phyloP scores from a whole-genome alignment of 1,140 invertebrate genomes.

The Trypoxylus dichotomus region DNA sequence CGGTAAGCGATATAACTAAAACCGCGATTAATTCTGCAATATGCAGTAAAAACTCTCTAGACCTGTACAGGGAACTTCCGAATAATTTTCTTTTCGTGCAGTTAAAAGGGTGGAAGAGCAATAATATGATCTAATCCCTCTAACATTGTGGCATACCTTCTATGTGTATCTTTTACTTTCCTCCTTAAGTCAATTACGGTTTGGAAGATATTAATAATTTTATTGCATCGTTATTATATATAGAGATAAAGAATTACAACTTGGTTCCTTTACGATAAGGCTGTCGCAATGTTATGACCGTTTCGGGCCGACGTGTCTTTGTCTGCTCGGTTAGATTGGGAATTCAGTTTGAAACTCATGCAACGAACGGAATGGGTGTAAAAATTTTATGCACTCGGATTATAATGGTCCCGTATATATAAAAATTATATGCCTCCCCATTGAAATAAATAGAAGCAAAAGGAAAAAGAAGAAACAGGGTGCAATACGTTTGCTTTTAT shows the following conservation, averaged over 20 bases:
- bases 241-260: constrained; percentile 18
- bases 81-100: neutral
- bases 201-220: constrained; percentile 15
- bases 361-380: neutral
- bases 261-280: constrained; percentile 12
- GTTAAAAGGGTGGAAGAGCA: neutral
- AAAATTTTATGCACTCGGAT: neutral
- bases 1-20: neutral
- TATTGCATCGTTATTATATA: neutral
- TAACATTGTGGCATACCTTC: too few relatives aligned
- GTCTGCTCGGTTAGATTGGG: neutral
- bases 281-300: neutral
- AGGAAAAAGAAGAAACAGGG: neutral
- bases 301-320: neutral
- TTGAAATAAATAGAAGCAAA: neutral
- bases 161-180: neutral
- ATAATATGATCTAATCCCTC: neutral
- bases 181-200: constrained; percentile 10
- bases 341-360: neutral
- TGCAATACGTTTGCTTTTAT: neutral
- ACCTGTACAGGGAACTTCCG: neutral
- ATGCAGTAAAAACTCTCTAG: constrained; percentile 14
- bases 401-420: neutral
- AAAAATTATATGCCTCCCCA: neutral
- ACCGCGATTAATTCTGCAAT: constrained; percentile 1